A percentile compares a stretch with the other conserved stretches of the same genome.
phyloP scores from a whole-genome alignment of 2,888 invertebrate genomes.

The Oegoconia quadripuncta region DNA sequence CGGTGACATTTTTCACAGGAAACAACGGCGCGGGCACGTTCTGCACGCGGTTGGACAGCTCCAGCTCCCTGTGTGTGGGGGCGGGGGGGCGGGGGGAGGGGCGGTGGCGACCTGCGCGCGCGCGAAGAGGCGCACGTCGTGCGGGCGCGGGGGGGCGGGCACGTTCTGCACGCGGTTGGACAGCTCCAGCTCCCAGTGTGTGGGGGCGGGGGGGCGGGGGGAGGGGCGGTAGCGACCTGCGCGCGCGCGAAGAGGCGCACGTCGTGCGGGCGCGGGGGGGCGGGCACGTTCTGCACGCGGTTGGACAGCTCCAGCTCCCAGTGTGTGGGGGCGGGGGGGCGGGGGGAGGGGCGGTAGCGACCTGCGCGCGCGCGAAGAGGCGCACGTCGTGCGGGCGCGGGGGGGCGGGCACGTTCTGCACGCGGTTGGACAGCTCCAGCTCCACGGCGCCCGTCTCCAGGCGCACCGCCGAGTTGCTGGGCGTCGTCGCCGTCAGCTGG shows the following conservation, averaged over 20 bases:
- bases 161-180: too few relatives aligned
- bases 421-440: slow-evolving; percentile 95
- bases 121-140: slow-evolving; percentile 66
- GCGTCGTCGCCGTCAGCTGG: slow-evolving; percentile 98
- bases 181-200: slow-evolving; percentile 83
- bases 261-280: slow-evolving; percentile 76
- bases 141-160: slow-evolving; percentile 39
- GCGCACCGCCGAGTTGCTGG: slow-evolving; percentile 97
- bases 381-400: slow-evolving; percentile 80
- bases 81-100: slow-evolving; percentile 89
- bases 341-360: slow-evolving; percentile 6
- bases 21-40: slow-evolving; percentile 68
- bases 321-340: slow-evolving; percentile 80
- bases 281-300: slow-evolving; percentile 92
- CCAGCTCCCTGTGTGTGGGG: slow-evolving; percentile 82
- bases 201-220: slow-evolving; percentile 87
- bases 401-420: slow-evolving; percentile 89
- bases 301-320: slow-evolving; percentile 95
- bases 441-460: slow-evolving; percentile 97
- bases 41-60: too few relatives aligned
- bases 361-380: slow-evolving; percentile 14
- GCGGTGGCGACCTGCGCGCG: slow-evolving; percentile 57
- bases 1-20: neutral
- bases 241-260: slow-evolving; percentile 59
- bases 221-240: too few relatives aligned